Evolutionary conservation across 1,140 invertebrate species (phyloP).

Genomic region (Scaptomyza graminum): DNA sequence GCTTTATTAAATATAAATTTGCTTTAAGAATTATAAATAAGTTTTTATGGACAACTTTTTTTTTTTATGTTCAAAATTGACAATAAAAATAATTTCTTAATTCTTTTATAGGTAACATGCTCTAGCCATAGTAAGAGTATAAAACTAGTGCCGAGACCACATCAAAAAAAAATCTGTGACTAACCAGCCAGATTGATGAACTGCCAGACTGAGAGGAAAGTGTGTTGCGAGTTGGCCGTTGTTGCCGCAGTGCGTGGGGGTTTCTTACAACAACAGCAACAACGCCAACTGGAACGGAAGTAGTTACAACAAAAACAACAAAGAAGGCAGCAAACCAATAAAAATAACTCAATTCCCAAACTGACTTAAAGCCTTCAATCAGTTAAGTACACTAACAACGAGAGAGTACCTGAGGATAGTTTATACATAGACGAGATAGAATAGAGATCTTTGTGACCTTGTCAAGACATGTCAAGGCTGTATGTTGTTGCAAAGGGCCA

Average conservation of each 20-base stretch:
- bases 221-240: background rate
- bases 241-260: background rate
- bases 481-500: conserved; percentile 33
- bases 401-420: background rate
- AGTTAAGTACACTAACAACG: conserved; percentile 43
- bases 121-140: background rate
- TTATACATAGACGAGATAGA: background rate
- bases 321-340: conserved; percentile 47
- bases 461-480: conserved; percentile 55
- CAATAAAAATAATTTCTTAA: too few relatives aligned
- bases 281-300: conserved; percentile 58
- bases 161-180: conserved; percentile 33
- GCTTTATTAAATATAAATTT: too few relatives aligned
- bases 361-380: conserved; percentile 35
- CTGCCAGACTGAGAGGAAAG: conserved; percentile 9
- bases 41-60: too few relatives aligned
- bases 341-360: conserved; percentile 63
- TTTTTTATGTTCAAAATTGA: too few relatives aligned
- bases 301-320: conserved; percentile 61
- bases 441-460: conserved; percentile 49
- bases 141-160: conserved; percentile 35
- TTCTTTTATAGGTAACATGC: background rate
- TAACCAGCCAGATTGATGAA: conserved; percentile 29
- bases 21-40: too few relatives aligned
- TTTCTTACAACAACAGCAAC: background rate